A percentile compares a stretch with the other conserved stretches of the same genome.
phyloP scores from a whole-genome alignment of 2,888 invertebrate species.

The Campoplex nolae region DNA sequence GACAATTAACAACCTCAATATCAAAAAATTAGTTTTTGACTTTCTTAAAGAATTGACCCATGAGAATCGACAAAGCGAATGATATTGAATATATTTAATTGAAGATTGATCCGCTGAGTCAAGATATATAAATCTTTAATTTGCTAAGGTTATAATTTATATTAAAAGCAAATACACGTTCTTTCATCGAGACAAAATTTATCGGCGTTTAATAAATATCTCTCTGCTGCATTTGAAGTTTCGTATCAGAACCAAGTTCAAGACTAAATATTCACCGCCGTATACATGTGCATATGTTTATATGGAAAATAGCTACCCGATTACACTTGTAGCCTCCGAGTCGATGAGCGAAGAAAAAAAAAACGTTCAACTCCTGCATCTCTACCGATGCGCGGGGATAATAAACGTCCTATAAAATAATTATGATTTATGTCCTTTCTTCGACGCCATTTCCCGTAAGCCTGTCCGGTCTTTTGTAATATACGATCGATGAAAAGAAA shows the following conservation, averaged over 20 bases:
- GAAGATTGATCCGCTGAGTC: background rate
- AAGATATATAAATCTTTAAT: background rate
- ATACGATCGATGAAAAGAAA: conserved; percentile 64
- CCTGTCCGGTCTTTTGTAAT: conserved; percentile 66
- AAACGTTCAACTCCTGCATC: conserved; percentile 9
- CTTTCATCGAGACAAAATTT: conserved; percentile 7
- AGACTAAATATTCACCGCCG: conserved; percentile 3
- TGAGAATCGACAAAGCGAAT: background rate
- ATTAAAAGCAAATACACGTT: background rate
- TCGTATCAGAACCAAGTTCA: background rate
- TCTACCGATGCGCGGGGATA: conserved; percentile 58
- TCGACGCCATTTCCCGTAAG: conserved; percentile 68
- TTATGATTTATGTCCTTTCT: conserved; percentile 71
- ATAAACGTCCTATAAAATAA: conserved; percentile 71
- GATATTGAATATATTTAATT: background rate
- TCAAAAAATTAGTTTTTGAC: background rate
- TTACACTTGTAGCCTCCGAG: conserved; percentile 25
- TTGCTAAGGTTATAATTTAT: background rate
- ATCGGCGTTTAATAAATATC: conserved; percentile 6
- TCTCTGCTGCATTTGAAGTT: background rate
- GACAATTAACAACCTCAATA: conserved; percentile 5
- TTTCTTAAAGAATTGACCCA: too few species aligned
- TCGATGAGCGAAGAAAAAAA: conserved; percentile 17
- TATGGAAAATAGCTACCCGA: conserved; percentile 17
- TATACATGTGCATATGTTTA: background rate